Evolutionary conservation across 2,888 invertebrate species (phyloP).

Genomic region (Pasiphila rectangulata): DNA sequence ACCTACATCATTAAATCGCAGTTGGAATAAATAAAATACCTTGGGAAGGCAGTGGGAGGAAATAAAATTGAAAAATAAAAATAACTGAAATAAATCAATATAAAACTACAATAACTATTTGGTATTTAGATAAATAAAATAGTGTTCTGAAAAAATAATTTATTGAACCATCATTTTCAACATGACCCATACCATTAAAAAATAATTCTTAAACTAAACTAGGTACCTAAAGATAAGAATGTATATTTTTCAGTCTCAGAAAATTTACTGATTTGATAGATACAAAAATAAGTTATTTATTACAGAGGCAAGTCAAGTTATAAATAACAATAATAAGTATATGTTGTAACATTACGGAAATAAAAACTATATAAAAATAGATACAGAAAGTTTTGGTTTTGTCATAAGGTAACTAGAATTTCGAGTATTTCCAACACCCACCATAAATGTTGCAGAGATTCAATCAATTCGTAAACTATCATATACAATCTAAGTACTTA

Average conservation of each 20-base stretch:
- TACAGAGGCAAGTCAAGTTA: constrained; percentile 27
- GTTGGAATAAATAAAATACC: too few species aligned
- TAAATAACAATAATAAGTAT: too few species aligned
- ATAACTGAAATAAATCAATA: too few species aligned
- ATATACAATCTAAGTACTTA: too few species aligned
- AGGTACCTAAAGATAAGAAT: constrained; percentile 20
- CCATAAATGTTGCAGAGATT: too few species aligned
- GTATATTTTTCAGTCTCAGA: constrained; percentile 24
- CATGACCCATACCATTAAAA: constrained; percentile 40
- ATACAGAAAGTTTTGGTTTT: constrained; percentile 12
- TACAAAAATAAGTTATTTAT: constrained; percentile 14
- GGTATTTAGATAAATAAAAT: constrained; percentile 15
- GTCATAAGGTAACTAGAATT: not conserved
- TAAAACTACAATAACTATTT: too few species aligned
- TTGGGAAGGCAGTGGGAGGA: too few species aligned
- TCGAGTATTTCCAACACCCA: constrained; percentile 19
- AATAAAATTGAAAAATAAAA: too few species aligned
- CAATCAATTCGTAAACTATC: too few species aligned
- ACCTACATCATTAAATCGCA: too few species aligned
- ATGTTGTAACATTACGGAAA: too few species aligned
- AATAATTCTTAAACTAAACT: constrained; percentile 29
- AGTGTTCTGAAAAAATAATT: constrained; percentile 40
- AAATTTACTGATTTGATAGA: constrained; percentile 12
- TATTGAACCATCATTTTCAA: constrained; percentile 38
- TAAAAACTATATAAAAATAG: constrained; percentile 3